phyloP scores from a whole-genome alignment of 2,888 invertebrate species.

The Meloe dianella region DNA sequence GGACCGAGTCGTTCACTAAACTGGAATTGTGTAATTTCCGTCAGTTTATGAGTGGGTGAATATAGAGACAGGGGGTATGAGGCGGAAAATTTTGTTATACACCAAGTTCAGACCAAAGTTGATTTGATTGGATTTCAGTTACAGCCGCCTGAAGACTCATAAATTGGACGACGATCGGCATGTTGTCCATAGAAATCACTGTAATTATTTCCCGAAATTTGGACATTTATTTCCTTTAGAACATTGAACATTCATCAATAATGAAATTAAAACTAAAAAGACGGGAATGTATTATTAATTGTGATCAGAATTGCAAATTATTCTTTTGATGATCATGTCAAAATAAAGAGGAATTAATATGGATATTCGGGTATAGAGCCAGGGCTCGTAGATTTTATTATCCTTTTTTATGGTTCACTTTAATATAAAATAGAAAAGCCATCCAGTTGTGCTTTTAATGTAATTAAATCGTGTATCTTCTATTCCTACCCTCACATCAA shows the following conservation, averaged over 20 bases:
- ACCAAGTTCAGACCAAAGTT: conserved; percentile 51
- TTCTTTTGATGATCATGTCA: background rate
- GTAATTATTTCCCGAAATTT: conserved; percentile 47
- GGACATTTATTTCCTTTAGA: conserved; percentile 39
- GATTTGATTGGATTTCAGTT: conserved; percentile 57
- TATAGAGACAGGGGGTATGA: background rate
- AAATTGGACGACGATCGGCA: conserved; percentile 53
- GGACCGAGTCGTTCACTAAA: conserved; percentile 50
- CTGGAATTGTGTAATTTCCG: conserved; percentile 57
- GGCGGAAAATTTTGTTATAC: conserved; percentile 20
- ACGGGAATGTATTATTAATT: background rate
- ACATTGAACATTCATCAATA: conserved; percentile 36
- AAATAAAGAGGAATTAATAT: background rate
- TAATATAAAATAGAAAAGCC: conserved; percentile 38
- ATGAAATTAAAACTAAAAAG: background rate
- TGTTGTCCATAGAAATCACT: conserved; percentile 48
- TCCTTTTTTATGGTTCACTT: conserved; percentile 37
- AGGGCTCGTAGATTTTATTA: background rate
- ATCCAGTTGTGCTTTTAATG: conserved; percentile 36
- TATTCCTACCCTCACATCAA: background rate
- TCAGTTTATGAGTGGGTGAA: conserved; percentile 51
- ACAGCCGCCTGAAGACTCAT: conserved; percentile 54
- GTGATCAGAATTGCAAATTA: background rate
- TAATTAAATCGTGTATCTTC: conserved; percentile 37
- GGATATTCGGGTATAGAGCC: background rate